Percentiles rank a stretch among this genome's conserved stretches.
Evolutionary conservation across 2,888 invertebrate species (phyloP).

Genomic region (Noctua pronuba): DNA sequence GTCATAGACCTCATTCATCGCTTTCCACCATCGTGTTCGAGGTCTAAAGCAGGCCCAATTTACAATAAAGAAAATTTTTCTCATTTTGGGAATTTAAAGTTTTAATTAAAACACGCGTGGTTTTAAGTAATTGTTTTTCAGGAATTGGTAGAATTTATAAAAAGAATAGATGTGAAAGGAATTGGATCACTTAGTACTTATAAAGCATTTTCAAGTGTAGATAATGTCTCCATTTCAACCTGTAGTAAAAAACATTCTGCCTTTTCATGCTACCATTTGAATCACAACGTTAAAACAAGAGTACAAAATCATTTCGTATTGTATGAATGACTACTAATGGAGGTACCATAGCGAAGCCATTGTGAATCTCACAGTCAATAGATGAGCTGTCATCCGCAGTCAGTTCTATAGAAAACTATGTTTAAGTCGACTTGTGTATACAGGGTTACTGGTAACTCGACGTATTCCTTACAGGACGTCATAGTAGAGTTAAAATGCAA

Average conservation of each 20-base stretch:
- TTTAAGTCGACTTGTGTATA: conserved; percentile 22
- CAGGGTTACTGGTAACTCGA: too few species aligned
- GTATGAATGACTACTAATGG: conserved; percentile 48
- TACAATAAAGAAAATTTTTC: background rate
- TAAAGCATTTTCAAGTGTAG: background rate
- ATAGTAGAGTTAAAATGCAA: too few species aligned
- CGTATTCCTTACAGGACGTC: too few species aligned
- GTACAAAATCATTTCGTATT: conserved; percentile 41
- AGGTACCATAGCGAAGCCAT: conserved; percentile 39
- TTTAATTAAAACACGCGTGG: background rate
- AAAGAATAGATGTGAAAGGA: background rate
- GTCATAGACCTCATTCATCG: too few species aligned
- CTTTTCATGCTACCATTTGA: background rate
- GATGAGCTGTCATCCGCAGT: conserved; percentile 57
- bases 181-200: background rate
- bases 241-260: background rate
- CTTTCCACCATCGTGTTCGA: too few species aligned
- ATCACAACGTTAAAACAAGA: conserved; percentile 31
- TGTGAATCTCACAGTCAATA: conserved; percentile 56
- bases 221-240: background rate
- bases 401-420: conserved; percentile 44
- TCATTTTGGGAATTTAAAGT: background rate
- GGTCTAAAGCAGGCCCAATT: too few species aligned
- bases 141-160: background rate
- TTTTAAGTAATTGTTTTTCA: background rate